phyloP scores from a whole-genome alignment of 2,113 vertebrate genomes.

The Mustela nigripes region DNA sequence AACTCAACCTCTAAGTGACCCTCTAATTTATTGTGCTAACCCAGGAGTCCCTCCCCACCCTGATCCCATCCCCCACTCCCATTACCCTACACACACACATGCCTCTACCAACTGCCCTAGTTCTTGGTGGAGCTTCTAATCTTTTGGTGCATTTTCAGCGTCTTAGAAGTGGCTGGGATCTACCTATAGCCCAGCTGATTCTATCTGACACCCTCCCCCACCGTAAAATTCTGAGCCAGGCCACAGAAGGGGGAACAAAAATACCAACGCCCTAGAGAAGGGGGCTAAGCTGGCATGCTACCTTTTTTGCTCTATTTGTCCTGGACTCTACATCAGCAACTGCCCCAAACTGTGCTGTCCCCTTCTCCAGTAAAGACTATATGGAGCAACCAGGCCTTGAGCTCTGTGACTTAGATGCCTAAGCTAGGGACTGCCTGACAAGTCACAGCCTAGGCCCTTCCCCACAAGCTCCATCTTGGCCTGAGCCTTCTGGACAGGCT shows the following conservation, averaged over 20 bases:
- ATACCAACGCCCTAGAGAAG: slow-evolving; percentile 67
- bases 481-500: slow-evolving; percentile 49
- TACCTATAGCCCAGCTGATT: slow-evolving; percentile 65
- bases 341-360: slow-evolving; percentile 23
- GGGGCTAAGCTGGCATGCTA: slow-evolving; percentile 67
- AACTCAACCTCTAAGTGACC: slow-evolving; percentile 80
- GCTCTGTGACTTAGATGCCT: slow-evolving; percentile 42
- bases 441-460: slow-evolving; percentile 56
- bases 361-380: neutral
- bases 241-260: slow-evolving; percentile 71
- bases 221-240: slow-evolving; percentile 74
- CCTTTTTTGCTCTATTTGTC: slow-evolving; percentile 70
- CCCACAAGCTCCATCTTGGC: slow-evolving; percentile 54
- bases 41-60: slow-evolving; percentile 55
- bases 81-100: slow-evolving; percentile 46
- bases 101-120: slow-evolving; percentile 71
- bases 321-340: slow-evolving; percentile 72
- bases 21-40: slow-evolving; percentile 79
- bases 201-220: neutral
- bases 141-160: slow-evolving; percentile 80
- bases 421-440: slow-evolving; percentile 27
- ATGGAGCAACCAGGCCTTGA: slow-evolving; percentile 48
- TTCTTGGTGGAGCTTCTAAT: slow-evolving; percentile 78
- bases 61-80: neutral
- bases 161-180: slow-evolving; percentile 61